Base-by-base conservation (phyloP, 1,140 invertebrate species). In the Orussus abietinus region DNA sequence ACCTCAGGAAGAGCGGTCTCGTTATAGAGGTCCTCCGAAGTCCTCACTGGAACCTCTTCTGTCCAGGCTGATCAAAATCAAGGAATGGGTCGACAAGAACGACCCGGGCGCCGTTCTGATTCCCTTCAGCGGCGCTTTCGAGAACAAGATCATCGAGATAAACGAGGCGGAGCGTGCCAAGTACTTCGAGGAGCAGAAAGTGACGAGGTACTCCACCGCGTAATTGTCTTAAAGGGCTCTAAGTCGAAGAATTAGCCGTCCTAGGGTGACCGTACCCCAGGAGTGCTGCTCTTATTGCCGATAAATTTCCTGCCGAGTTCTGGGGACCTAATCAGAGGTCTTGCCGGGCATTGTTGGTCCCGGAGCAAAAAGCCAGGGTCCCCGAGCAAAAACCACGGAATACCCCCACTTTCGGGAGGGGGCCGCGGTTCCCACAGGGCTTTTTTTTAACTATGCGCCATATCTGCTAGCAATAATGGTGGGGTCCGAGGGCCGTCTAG, bases 71-170 rank as follows among this genome's bases (percentile, higher is more conserved):
- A 78, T 88, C 7, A 98, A 98, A 75, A 92, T 99, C 52, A 99
- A 99, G 67, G 94, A 97, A 73, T 99, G 95, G 95, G 88, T 99
- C 45, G 96, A 99, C 68, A 88, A 90, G 55, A 87, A 98, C 66
- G 97, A 99, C 73, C 86, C 92, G 0, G 95, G 96, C 7, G 84
- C 95, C 1, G 74, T 84, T 5, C 78, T 98, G 5, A 96, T 98
- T 35, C 94, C 94, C 3, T 98, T 99, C 74, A 98, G 94, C 43
- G 96, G 93, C 4, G 83, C 77, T 6, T 86, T 97, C 50, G 96
- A 99, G 69, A 77, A 80, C 30, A 89, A 92, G 73, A 57, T 98
- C 1, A 57, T 86, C 5, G 92, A 97, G 30, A 92, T 98, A 85
- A 84, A 88, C 5, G 82, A 88, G 0, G 77, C 77, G 6, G 86